Conservation (phyloP, 2,113 vertebrate genomes). For the Gnathonemus echidnorhynchus region DNA sequence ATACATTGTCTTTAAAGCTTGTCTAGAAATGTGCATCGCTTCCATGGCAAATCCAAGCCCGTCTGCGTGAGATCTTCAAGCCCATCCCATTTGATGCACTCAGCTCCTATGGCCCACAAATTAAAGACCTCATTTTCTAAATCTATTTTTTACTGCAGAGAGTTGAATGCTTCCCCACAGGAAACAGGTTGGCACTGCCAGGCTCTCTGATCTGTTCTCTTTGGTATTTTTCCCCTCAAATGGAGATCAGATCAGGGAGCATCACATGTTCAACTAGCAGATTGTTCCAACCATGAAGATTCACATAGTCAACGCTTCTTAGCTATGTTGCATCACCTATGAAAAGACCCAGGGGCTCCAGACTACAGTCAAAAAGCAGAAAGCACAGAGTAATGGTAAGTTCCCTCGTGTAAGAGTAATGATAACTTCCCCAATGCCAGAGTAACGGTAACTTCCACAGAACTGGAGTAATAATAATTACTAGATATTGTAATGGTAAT, state of each 20-base stretch:
- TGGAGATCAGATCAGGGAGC: not conserved
- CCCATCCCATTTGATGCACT: conserved; percentile 1
- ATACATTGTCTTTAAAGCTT: not conserved
- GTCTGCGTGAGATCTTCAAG: not conserved
- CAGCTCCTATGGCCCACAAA: conserved; percentile 11
- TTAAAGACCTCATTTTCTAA: conserved; percentile 38
- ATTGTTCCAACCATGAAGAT: not conserved
- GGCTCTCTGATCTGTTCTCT: conserved; percentile 39
- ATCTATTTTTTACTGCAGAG: conserved; percentile 23
- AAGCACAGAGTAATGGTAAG: not conserved
- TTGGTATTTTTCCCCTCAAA: conserved; percentile 4
- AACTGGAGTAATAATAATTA: not conserved
- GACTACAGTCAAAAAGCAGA: not conserved
- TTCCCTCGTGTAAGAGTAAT: not conserved
- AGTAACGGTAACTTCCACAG: not conserved
- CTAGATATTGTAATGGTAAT: not conserved
- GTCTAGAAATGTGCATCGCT: not conserved
- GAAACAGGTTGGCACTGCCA: conserved; percentile 39
- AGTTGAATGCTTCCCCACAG: conserved; percentile 27
- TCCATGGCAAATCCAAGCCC: not conserved
- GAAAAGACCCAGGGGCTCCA: not conserved
- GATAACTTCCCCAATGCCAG: not conserved
- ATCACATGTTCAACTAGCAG: not conserved
- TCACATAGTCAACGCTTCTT: not conserved
- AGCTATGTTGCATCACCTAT: not conserved